phyloP scores from a whole-genome alignment of 2,797 vertebrate genomes.

The Crenuchus spilurus region DNA sequence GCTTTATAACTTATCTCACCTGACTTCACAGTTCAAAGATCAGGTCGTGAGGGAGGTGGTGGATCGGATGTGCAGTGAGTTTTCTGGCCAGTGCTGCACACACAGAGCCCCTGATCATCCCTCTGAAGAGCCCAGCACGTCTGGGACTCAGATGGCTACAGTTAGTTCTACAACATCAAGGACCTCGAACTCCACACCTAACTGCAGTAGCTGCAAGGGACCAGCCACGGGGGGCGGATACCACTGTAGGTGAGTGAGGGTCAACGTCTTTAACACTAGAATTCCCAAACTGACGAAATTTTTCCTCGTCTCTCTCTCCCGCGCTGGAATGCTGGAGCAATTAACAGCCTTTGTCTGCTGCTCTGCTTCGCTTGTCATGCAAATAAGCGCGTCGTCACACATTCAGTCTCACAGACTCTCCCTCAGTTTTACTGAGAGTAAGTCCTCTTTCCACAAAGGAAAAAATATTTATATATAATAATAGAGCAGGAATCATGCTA shows the following conservation, averaged over 20 bases:
- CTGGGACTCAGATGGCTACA: conserved; percentile 62
- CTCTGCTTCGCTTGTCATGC: too few species aligned
- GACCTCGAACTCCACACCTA: conserved; percentile 85
- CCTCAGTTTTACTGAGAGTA: too few species aligned
- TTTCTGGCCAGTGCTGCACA: conserved; percentile 88
- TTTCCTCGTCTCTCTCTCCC: too few species aligned
- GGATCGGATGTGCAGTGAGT: conserved; percentile 90
- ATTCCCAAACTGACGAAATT: too few species aligned
- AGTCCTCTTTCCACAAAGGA: too few species aligned
- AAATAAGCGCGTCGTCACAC: too few species aligned
- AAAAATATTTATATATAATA: too few species aligned
- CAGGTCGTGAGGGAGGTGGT: conserved; percentile 95
- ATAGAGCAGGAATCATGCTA: too few species aligned
- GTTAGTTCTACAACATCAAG: conserved; percentile 66
- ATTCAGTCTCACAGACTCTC: too few species aligned
- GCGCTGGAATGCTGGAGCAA: too few species aligned
- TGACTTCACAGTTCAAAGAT: conserved; percentile 86
- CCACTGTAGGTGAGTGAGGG: conserved; percentile 88
- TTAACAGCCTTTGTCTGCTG: too few species aligned
- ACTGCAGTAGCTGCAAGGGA: conserved; percentile 89
- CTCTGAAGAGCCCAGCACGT: conserved; percentile 63
- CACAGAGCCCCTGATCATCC: conserved; percentile 73
- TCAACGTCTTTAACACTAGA: too few species aligned
- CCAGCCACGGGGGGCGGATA: conserved; percentile 90
- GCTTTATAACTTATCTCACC: background rate